Base-by-base conservation (phyloP, 2,888 invertebrate genomes). In the Marasmarcha lunaedactyla region DNA sequence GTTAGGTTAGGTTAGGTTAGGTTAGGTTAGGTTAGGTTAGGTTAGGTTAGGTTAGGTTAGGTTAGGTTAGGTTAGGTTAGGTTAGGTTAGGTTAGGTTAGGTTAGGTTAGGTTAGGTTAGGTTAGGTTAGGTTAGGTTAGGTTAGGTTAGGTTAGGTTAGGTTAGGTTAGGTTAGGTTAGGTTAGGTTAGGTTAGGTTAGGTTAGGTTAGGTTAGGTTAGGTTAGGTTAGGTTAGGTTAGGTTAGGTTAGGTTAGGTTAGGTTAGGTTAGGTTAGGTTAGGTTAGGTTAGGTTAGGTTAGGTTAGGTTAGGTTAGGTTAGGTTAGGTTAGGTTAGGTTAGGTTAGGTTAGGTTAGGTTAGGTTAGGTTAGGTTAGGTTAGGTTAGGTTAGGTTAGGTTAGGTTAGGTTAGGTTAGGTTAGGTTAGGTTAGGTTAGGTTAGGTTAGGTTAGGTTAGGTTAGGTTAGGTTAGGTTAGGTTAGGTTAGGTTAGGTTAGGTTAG, bases 1-100 rank as follows among this genome's bases (percentile, higher is more conserved):
- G 49, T 46, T 48, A 48, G 48, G 45, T 46, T 46, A 45, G 46
- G 47, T 44, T 45, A 43, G 44, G 45, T 44, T 44, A 45, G 46
- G 47, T 44, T 43, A 44, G 45, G 47, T 41, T 44, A 41, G 45
- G 43, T 42, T 45, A 39, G 40, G 44, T 40, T 42, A 35, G 40
- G 46, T 42, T 46, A 44, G 43, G 46, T 44, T 46, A 45, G 42
- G 47, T 45, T 45, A 44, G 42, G 47, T 45, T 46, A 43, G 44
- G 47, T 45, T 30, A 39, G 45, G 45, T 42, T 45, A 41, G 41
- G 47, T 41, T 45, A 39, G 42, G 45, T 42, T 45, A 42, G 42
- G 44, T 40, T 43, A 41, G 43, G 41, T 43, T 42, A 42, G 44
- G 39, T 42, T 41, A 41, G 41, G 38, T 41, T 41, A 38, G 40